Percentiles rank a stretch among this genome's conserved stretches.
phyloP scores from a whole-genome alignment of 1,140 invertebrate species.

The Neodiprion pinetum region DNA sequence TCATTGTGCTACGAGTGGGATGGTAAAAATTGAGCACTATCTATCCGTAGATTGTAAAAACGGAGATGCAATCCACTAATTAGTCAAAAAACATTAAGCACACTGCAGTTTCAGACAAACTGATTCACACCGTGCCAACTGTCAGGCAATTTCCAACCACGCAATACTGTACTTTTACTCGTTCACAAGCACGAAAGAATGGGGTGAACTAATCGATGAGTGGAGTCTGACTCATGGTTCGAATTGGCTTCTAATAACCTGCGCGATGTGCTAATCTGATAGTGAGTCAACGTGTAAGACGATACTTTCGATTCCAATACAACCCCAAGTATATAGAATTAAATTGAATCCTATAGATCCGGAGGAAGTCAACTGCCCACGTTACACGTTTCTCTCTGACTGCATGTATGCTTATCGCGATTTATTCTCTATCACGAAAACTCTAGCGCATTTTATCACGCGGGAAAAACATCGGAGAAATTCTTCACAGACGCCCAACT shows the following conservation, averaged over 20 bases:
- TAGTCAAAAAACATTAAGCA: no score
- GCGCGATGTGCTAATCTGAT: background rate
- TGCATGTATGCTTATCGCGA: background rate
- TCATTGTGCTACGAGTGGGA: background rate
- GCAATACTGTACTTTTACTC: no score
- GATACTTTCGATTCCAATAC: background rate
- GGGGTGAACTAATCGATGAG: no score
- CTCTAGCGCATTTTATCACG: background rate
- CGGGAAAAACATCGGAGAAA: background rate
- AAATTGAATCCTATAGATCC: background rate
- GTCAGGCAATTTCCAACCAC: no score
- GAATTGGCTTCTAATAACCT: background rate
- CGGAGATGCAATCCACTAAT: no score
- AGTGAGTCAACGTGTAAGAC: background rate
- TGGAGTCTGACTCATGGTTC: background rate
- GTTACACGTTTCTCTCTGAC: background rate
- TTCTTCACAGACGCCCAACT: background rate
- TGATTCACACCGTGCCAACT: no score
- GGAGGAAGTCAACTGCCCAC: background rate
- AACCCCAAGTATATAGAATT: background rate
- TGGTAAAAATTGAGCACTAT: background rate
- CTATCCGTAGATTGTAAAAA: no score
- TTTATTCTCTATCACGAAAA: background rate
- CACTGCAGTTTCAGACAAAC: no score
- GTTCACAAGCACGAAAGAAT: no score